Base-by-base conservation (phyloP, 1,140 invertebrate genomes). In the Vollenhovia emeryi region DNA sequence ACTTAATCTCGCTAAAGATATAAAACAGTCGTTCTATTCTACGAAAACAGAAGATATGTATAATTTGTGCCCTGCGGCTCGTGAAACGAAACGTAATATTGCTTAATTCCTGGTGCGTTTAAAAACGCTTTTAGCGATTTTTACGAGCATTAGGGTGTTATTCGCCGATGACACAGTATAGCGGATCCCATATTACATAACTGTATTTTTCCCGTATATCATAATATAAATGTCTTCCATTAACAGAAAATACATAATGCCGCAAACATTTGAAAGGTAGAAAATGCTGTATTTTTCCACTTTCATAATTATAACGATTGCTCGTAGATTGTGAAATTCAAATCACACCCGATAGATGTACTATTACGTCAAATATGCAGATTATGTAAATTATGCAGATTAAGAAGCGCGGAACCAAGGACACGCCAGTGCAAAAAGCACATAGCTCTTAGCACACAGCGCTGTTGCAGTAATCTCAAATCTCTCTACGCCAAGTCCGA, bases 71-170 rank as follows among this genome's bases (percentile, higher is more conserved):
- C 75, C 75, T 13, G 60, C 75, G 75, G 60, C 59, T 66, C 43
- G n/a, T 33, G 45, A 33, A 55, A 36, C 60, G 75, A 79, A 79
- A 79, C 60, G 75, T 66, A 66, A 79, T 79, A 79, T 79, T 66
- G 60, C 60, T 79, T 79, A 79, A 79, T 79, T 60, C 30, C 75
- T 50, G 75, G 73, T 45, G 45, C 75, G 60, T 79, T 79, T 79
- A 79, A 79, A 79, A 79, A 50, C 52, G 75, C 75, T 79, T 79
- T 79, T 79, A 79, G 45, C 75, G 75, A 79, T 79, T 64, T 79
- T 79, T 66, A 66, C 36, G 27, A 66, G 75, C 43, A 79, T 79
- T 79, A 79, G 59, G 60, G 33, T 79, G 62, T 79, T 79, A 79
- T 79, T 79, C 59, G 21, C 75, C 75, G 75, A 79, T 79, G 75